Evolutionary conservation across 2,113 vertebrate species (phyloP), one percentile per base, ranked within the genome.

Genomic region (Salminus brasiliensis): DNA sequence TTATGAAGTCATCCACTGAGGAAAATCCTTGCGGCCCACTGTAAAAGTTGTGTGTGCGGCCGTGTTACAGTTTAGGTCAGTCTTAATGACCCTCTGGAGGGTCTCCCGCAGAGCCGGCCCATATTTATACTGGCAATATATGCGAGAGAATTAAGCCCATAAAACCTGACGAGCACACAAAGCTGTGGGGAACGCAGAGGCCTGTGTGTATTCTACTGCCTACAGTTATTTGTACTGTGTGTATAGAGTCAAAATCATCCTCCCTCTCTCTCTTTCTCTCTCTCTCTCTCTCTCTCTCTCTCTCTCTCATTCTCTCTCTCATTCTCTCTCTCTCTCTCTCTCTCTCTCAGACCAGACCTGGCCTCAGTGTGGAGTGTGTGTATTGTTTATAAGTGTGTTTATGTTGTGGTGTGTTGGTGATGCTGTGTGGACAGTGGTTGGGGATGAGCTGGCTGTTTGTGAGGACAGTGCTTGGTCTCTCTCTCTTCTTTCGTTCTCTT

Each of bases 41-140:
- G 95, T 97, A 95, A 97, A 96, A 95, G 93, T 95, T 94, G 94
- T 95, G 95, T 93, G 94, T 96, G 93, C 92, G 91, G 97, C 96
- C 94, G 94, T 94, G 94, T 95, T 95, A 95, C 94, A 92, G 92
- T 92, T 89, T 91, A 88, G 92, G 88, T 90, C 49, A 92, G 89
- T 60, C 94, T 95, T 96, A 97, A 98, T 89, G 91, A 91, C 91
- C 93, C 95, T 95, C 95, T 72, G 88, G 79, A 93, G 96, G 95
- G 92, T 91, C 90, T 94, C 94, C 95, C 93, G 90, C 89, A 86
- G 95, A 89, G 95, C 91, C 92, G 93, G 82, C 5, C 91, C 94
- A 92, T 98, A 97, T 99, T 99, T 97, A 98, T 96, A 96, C 94
- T 96, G 95, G 96, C 96, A 96, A 97, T 97, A 97, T 97, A 96